Conservation (phyloP, 2,797 vertebrate genomes). For the Enteromius radiatus region DNA sequence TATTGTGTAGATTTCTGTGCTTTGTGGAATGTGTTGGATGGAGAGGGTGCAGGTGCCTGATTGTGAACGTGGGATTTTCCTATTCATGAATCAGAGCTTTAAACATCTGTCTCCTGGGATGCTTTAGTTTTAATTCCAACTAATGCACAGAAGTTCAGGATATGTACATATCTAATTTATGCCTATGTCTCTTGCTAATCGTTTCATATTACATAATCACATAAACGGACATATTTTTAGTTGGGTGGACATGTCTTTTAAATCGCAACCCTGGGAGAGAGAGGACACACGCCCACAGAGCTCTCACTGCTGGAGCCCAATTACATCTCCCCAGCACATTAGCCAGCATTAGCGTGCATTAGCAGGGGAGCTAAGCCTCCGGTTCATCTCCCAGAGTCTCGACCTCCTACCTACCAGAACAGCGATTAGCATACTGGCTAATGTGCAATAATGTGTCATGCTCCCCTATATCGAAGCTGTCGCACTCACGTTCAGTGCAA, state of each 20-base stretch:
- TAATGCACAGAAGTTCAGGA: conserved; percentile 6
- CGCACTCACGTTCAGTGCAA: conserved; percentile 41
- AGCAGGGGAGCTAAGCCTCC: conserved; percentile 69
- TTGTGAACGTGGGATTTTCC: not conserved
- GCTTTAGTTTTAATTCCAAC: conserved; percentile 1
- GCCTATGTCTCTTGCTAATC: conserved; percentile 20
- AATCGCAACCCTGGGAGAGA: conserved; percentile 58
- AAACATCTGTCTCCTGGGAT: conserved; percentile 3
- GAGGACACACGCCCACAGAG: conserved; percentile 69
- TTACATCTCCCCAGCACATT: conserved; percentile 77
- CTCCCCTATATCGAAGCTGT: conserved; percentile 42
- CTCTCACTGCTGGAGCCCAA: conserved; percentile 73
- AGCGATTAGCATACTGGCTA: conserved; percentile 69
- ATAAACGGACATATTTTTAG: conserved; percentile 25
- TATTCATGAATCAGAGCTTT: conserved; percentile 27
- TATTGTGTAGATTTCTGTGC: not conserved
- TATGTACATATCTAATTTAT: conserved; percentile 9
- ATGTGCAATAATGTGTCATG: conserved; percentile 68
- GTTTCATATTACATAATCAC: conserved; percentile 25
- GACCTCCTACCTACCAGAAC: conserved; percentile 69
- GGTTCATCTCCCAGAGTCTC: conserved; percentile 66
- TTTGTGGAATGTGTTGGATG: not conserved
- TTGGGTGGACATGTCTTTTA: conserved; percentile 42
- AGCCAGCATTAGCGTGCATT: conserved; percentile 74
- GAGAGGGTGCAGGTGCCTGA: not conserved